phyloP scores from a whole-genome alignment of 2,113 vertebrate species.

The Dicentrarchus labrax region DNA sequence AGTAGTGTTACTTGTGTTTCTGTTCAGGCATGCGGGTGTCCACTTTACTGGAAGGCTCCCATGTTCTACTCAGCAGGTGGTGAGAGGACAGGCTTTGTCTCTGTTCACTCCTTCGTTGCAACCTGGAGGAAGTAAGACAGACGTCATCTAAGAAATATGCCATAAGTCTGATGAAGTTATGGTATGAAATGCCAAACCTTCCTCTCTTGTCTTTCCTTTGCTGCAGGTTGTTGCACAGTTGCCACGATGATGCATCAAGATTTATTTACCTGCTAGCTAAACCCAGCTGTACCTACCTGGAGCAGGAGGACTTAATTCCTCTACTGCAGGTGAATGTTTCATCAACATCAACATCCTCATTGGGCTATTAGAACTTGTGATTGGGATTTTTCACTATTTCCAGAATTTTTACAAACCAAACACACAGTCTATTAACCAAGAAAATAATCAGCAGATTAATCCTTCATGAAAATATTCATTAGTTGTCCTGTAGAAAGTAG shows the following conservation, averaged over 20 bases:
- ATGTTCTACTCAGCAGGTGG: constrained; percentile 95
- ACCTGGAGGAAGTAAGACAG: constrained; percentile 95
- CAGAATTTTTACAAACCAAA: too few relatives aligned
- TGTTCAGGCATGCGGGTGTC: constrained; percentile 92
- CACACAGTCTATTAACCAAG: too few relatives aligned
- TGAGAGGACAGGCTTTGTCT: constrained; percentile 92
- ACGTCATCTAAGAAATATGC: background rate
- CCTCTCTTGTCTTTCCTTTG: background rate
- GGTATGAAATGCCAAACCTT: background rate
- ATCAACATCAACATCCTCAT: background rate
- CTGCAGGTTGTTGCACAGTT: constrained; percentile 91
- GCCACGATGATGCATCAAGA: constrained; percentile 94
- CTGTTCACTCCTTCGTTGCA: constrained; percentile 92
- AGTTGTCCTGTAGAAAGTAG: too few relatives aligned
- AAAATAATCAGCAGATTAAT: too few relatives aligned
- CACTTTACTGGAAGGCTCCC: constrained; percentile 97
- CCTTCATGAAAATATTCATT: too few relatives aligned
- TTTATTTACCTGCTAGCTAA: constrained; percentile 93
- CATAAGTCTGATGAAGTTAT: background rate
- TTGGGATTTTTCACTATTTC: too few relatives aligned
- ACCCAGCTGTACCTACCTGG: constrained; percentile 89
- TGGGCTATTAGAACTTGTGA: too few relatives aligned
- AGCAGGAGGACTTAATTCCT: constrained; percentile 97
- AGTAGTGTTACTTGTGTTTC: constrained; percentile 39
- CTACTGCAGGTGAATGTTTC: constrained; percentile 90